Base-by-base conservation (phyloP, 2,888 invertebrate species). In the Julus scanicus region DNA sequence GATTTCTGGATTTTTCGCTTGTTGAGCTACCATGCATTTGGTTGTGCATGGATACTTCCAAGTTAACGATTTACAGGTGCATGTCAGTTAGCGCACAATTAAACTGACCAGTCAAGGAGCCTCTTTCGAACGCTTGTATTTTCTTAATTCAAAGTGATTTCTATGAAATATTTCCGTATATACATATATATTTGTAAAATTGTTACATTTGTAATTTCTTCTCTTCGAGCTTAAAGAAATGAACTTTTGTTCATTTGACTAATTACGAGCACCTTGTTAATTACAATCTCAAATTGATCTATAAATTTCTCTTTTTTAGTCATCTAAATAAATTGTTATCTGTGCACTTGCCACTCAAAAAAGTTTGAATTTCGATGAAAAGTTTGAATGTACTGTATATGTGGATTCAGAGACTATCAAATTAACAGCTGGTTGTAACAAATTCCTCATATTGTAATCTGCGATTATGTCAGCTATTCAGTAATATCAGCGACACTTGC, bases 171-270 rank as follows among this genome's bases (percentile, higher is more conserved):
- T 80, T 80, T 13, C 13, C 80, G 37, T 80, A 80, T 80, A 80
- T 80, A 71, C 8, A 71, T 71, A 11, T 80, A 80, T 80, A 80
- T 80, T 80, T 80, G 80, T 80, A 80, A 80, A 80, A 80, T 37
- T 80, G 80, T 80, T 80, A 80, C 80, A 80, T 80, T 80, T 80
- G 80, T 80, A 80, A 80, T 80, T 80, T 80, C 37, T 80, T 37
- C 29, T 80, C 20, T 80, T 80, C 80, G 80, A 80, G 80, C 80
- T 80, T 80, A 71, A 80, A 15, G 80, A 37, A 80, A 80, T 80
- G 80, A 80, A 80, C 80, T 80, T 80, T 80, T 80, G 80, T 80
- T 80, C 80, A 80, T 80, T 80, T 80, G 63, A 15, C 80, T 80
- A 80, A 15, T 39, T 29, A 80, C 9, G 15, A 80, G 80, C 80